These are phyloP conservation scores for Hirudo medicinalis DNA, from an alignment of 1,140 invertebrate genomes.

Conservation along the genomic window DNA sequence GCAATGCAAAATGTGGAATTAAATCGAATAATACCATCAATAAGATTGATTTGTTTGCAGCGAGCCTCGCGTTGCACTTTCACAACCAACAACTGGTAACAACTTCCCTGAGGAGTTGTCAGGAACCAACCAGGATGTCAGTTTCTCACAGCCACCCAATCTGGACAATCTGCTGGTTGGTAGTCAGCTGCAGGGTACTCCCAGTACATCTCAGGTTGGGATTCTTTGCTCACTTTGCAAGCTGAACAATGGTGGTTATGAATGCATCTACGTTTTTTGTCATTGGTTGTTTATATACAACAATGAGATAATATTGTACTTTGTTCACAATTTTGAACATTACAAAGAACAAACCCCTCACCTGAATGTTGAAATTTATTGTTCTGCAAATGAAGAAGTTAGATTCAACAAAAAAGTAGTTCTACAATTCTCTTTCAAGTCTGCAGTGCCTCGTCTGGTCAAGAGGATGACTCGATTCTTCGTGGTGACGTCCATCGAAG, in stretches of 20 bases:
- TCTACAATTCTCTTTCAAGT: conserved; percentile 30
- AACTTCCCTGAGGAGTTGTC: neutral
- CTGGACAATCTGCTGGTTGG: conserved; percentile 67
- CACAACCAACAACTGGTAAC: no score
- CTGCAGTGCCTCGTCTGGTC: conserved; percentile 64
- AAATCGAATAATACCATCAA: neutral
- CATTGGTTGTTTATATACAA: neutral
- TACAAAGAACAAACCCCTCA: no score
- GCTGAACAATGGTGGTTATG: neutral
- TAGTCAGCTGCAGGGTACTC: conserved; percentile 55
- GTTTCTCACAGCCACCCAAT: conserved; percentile 73
- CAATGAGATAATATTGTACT: neutral
- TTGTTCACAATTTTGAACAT: no score
- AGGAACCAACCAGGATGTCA: conserved; percentile 33
- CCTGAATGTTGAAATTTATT: no score
- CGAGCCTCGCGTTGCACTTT: no score
- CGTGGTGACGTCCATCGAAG: conserved; percentile 53
- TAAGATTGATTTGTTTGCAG: neutral
- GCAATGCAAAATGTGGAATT: neutral
- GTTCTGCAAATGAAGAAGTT: no score
- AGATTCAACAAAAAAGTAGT: no score
- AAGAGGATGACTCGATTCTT: conserved; percentile 83
- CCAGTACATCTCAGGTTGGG: conserved; percentile 38
- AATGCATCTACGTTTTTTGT: conserved; percentile 7
- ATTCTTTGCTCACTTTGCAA: neutral